Percentiles rank a stretch among this genome's conserved stretches.
Conservation (phyloP, 2,888 invertebrate genomes). For the Polyommatus iphigenia region DNA sequence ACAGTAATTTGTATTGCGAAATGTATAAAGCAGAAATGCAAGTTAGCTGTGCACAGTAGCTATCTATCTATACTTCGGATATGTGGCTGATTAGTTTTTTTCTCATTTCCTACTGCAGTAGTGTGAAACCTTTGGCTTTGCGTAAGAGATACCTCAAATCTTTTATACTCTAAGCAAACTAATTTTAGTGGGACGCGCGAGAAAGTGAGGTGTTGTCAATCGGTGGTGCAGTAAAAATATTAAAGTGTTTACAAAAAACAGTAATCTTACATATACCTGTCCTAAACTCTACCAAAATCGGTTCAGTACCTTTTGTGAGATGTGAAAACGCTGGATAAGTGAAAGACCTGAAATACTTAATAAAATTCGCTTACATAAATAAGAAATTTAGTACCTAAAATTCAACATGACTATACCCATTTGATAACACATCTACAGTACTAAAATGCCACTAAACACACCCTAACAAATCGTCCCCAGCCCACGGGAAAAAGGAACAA, state of each 20-base stretch:
- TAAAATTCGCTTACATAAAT: too few species aligned
- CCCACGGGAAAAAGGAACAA: neutral
- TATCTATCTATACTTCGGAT: neutral
- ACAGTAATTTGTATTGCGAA: constrained; percentile 29
- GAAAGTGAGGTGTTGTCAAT: neutral
- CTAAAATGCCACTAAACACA: neutral
- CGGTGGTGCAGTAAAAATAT: neutral
- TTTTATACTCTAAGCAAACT: neutral
- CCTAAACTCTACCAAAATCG: too few species aligned
- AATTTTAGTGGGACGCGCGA: neutral
- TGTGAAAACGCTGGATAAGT: too few species aligned
- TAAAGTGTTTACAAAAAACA: too few species aligned
- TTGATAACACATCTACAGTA: neutral
- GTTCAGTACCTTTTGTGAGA: too few species aligned
- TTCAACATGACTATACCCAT: too few species aligned
- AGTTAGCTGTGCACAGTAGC: neutral
- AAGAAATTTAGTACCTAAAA: too few species aligned
- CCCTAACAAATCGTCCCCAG: neutral
- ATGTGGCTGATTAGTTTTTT: constrained; percentile 16
- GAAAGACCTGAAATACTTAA: too few species aligned
- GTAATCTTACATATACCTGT: too few species aligned
- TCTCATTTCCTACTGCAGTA: neutral
- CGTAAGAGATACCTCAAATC: neutral
- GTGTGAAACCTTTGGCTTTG: constrained; percentile 18
- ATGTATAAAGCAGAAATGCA: constrained; percentile 30